Base-by-base conservation (phyloP, 2,888 invertebrate genomes). In the Eudasyphora cyanicolor region DNA sequence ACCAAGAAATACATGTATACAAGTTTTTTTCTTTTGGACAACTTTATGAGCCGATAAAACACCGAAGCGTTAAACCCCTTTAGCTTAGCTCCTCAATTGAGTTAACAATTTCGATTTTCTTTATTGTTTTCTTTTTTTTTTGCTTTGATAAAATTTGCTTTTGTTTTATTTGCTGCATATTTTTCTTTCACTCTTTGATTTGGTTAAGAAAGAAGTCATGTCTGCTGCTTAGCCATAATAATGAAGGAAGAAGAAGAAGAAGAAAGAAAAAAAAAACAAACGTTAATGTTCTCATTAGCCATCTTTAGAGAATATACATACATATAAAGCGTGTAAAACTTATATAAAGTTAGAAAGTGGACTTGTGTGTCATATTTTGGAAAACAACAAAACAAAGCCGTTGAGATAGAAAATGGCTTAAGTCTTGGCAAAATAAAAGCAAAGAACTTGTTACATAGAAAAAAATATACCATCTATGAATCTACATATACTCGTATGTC, bases 281-380 rank as follows among this genome's bases (percentile, higher is more conserved):
- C 67, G 67, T 67, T 42, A 67, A 42, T 24, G 67, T 67, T 67
- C 67, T 24, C 67, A 67, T 67, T 67, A 38, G 14, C 42, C 67
- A 42, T 42, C 19, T 6, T 38, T 21, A 67, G 14, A 3, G 29
- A 21, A 35, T 12, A 21, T 29, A 27, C 64, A 6, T 54, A 24
- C 8, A 17, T 19, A 51, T 1, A 21, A 45, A 12, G 45, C 45
- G 45, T 27, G 10, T 57, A 42, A 42, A 38, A n/a, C n/a, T n/a
- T n/a, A n/a, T n/a, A n/a, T 29, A 27, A 27, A 67, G 32, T 67
- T 67, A 67, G 67, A 67, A 67, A 67, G 67, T 67, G 67, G 67
- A 42, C 38, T 67, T 42, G 38, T 67, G 67, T 42, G 67, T 24
- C 67, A 67, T 67, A 42, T 24, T 42, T 67, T 35, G 19, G n/a